Percentiles rank a stretch among this genome's conserved stretches.
phyloP scores from a whole-genome alignment of 2,113 vertebrate genomes.

The Ursus arctos region DNA sequence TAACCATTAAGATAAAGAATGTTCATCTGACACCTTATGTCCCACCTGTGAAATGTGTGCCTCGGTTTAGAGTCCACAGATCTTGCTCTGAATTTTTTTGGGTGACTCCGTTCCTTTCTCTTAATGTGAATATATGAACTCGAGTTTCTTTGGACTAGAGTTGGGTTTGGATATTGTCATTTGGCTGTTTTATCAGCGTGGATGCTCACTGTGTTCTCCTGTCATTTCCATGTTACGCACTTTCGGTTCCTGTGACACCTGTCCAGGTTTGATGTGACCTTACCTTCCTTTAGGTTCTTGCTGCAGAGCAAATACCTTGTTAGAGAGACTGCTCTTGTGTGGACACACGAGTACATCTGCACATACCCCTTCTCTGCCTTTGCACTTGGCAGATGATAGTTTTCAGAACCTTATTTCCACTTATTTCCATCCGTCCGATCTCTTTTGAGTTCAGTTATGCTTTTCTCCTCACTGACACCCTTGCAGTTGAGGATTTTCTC shows the following conservation, averaged over 20 bases:
- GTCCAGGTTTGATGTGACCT: background rate
- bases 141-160: background rate
- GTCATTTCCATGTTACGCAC: background rate
- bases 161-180: background rate
- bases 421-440: background rate
- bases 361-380: background rate
- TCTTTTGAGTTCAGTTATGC: background rate
- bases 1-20: background rate
- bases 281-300: constrained; percentile 4
- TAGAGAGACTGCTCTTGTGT: background rate
- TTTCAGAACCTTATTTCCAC: constrained; percentile 15
- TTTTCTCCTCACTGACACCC: background rate
- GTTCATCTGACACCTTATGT: background rate
- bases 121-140: background rate
- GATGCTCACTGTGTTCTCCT: background rate
- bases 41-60: background rate
- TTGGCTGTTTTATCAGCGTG: background rate
- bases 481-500: background rate
- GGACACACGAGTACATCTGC: background rate
- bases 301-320: background rate
- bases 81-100: background rate
- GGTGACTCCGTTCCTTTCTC: background rate
- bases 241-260: background rate
- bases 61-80: background rate
- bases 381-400: background rate